Evolutionary conservation across 2,888 invertebrate genomes (phyloP).

Genomic region (Campaea margaritaria): DNA sequence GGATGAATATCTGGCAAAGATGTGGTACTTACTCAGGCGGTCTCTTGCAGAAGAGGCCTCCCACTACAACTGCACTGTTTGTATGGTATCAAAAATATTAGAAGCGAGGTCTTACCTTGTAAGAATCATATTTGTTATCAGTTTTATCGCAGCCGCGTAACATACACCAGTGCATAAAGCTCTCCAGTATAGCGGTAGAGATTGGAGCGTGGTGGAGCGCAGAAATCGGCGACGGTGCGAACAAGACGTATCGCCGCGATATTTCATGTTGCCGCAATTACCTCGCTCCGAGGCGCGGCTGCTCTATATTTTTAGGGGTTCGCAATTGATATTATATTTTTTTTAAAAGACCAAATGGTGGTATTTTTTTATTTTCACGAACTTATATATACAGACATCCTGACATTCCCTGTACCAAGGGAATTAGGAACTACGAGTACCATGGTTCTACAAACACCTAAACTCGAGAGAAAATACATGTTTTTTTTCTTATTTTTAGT

Average conservation of each 20-base stretch:
- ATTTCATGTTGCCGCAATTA: conserved; percentile 61
- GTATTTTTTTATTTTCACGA: neutral
- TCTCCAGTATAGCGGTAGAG: neutral
- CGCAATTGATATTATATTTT: neutral
- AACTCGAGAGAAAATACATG: too few relatives aligned
- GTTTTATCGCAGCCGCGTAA: neutral
- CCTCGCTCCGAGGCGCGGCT: conserved; percentile 29
- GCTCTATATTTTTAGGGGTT: conserved; percentile 34
- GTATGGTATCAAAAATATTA: too few relatives aligned
- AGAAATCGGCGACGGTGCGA: conserved; percentile 36
- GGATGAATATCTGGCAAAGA: too few relatives aligned
- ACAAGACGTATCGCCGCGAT: conserved; percentile 51
- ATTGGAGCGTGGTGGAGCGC: conserved; percentile 26
- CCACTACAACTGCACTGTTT: too few relatives aligned
- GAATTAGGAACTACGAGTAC: too few relatives aligned
- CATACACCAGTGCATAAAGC: conserved; percentile 1
- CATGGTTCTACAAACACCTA: too few relatives aligned
- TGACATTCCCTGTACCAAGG: too few relatives aligned
- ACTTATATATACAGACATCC: too few relatives aligned
- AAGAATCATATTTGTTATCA: neutral
- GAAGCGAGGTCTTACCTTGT: too few relatives aligned
- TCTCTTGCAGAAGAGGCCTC: too few relatives aligned
- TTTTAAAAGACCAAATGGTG: neutral
- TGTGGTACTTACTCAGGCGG: too few relatives aligned
- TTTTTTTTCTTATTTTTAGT: too few relatives aligned